A percentile compares a stretch with the other conserved stretches of the same genome.
Conservation (phyloP, 2,888 invertebrate species). For the Ophioninae sp. region DNA sequence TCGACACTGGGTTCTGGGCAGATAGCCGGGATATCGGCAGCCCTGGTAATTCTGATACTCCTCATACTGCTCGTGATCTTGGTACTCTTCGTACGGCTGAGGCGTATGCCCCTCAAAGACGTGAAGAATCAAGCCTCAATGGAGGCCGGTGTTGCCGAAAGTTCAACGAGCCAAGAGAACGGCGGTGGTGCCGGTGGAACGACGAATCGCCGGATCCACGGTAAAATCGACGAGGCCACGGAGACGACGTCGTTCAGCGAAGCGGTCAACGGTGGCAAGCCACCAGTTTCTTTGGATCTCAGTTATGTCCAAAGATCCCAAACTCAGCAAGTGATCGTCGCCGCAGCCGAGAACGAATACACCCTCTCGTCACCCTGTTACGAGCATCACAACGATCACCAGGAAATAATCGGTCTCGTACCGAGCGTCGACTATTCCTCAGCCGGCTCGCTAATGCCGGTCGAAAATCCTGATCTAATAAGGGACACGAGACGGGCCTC, state of each 20-base stretch:
- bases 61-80: constrained; percentile 88
- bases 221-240: constrained; percentile 69
- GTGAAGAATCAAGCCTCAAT: constrained; percentile 87
- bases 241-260: constrained; percentile 75
- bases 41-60: constrained; percentile 89
- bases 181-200: constrained; percentile 57
- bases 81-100: constrained; percentile 88
- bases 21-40: constrained; percentile 92
- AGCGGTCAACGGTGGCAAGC: constrained; percentile 65
- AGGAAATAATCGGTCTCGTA: constrained; percentile 55
- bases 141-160: constrained; percentile 65
- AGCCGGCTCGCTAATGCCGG: constrained; percentile 87
- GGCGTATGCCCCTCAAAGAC: constrained; percentile 88
- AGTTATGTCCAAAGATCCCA: constrained; percentile 77
- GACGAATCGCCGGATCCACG: constrained; percentile 70
- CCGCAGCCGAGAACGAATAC: constrained; percentile 82
- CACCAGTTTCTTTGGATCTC: constrained; percentile 75
- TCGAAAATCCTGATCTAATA: constrained; percentile 92
- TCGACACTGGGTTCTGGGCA: constrained; percentile 92
- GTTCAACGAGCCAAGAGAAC: constrained; percentile 55
- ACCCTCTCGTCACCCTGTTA: constrained; percentile 76
- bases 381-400: constrained; percentile 85
- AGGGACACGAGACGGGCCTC: constrained; percentile 86
- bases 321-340: constrained; percentile 58
- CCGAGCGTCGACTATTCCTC: constrained; percentile 88